phyloP scores from a whole-genome alignment of 2,888 invertebrate genomes.

The Mythimna impura region DNA sequence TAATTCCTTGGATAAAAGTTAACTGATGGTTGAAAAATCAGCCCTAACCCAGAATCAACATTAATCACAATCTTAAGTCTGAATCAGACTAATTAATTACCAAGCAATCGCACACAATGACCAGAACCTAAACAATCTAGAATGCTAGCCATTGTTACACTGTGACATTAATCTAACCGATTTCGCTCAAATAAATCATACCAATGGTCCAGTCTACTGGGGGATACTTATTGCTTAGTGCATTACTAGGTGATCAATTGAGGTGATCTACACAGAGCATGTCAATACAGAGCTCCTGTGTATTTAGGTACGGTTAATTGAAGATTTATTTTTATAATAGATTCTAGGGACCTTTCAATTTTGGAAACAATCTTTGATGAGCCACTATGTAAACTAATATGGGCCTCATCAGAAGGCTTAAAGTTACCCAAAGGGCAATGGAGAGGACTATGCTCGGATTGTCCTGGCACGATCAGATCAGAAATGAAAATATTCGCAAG shows the following conservation, averaged over 20 bases:
- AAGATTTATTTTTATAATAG: slow-evolving; percentile 7
- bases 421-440: too few species aligned
- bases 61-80: background rate
- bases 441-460: too few species aligned
- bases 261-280: background rate
- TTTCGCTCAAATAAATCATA: slow-evolving; percentile 27
- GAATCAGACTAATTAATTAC: slow-evolving; percentile 14
- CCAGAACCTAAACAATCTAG: slow-evolving; percentile 18
- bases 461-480: too few species aligned
- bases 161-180: slow-evolving; percentile 20
- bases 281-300: slow-evolving; percentile 11
- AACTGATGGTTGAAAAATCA: background rate
- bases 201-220: slow-evolving; percentile 3
- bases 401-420: too few species aligned
- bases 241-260: slow-evolving; percentile 23
- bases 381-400: background rate
- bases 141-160: slow-evolving; percentile 27
- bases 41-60: background rate
- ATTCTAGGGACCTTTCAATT: slow-evolving; percentile 4
- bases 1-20: background rate
- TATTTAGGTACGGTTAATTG: slow-evolving; percentile 2
- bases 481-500: too few species aligned
- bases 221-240: slow-evolving; percentile 1
- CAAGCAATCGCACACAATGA: slow-evolving; percentile 23
- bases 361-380: background rate